Base-by-base conservation (phyloP, 2,888 invertebrate genomes). In the Epirrita christyi region DNA sequence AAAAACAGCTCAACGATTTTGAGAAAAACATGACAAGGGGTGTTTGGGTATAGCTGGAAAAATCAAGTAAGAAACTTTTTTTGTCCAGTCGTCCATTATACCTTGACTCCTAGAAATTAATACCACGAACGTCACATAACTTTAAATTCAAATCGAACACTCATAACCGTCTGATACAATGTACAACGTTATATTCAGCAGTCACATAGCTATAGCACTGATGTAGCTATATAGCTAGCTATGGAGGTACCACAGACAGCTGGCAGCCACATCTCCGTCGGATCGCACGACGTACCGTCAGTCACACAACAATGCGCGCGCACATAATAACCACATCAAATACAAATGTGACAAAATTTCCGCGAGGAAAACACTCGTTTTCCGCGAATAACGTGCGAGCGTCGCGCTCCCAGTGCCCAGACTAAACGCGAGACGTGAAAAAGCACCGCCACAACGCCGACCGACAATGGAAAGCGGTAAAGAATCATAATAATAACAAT, bases 401-500 rank as follows among this genome's bases (percentile, higher is more conserved):
- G 86, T 83, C 86, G 83, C 91, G 92, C 86, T 92, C 86, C 89
- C 92, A 83, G 81, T 90, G 88, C 85, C 88, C 90, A 89, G 92
- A 92, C 92, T 92, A 92, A 92, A 88, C 86, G 88, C 86, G 88
- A 85, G 79, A 88, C 88, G 89, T 92, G 92, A 92, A 92, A 92
- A 92, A 92, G 92, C 89, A 91, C 90, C 89, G 90, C 87, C 92
- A 84, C 89, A 90, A 88, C 90, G 92, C 85, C 85, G 87, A 81
- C 88, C 91, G 90, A 92, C 92, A 92, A 92, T 92, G 91, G 90
- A 92, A 92, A 92, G 92, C 92, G 91, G 91, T 88, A 90, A 92
- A 92, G 92, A 92, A 91, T 92, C 92, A 92, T 92, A 92, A 92
- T 91, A 92, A 92, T 92, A 92, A 92, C 92, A 92, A 92, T 92